These are phyloP conservation scores for Ameiurus melas DNA, from an alignment of 2,113 vertebrate genomes.

Conservation along the genomic window DNA sequence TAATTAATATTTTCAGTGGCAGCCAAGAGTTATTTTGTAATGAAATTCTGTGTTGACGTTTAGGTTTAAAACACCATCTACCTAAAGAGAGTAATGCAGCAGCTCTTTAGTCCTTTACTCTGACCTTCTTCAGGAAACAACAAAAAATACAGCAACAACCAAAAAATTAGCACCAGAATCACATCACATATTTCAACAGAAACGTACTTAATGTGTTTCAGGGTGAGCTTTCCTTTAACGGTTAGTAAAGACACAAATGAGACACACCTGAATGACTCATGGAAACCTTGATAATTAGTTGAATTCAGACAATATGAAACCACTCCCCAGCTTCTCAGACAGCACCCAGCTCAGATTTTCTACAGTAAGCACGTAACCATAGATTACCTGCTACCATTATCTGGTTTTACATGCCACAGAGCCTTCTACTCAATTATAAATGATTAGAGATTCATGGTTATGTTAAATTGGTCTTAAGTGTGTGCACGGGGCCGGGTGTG, in stretches of 20 bases:
- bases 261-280: constrained; percentile 14
- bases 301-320: neutral
- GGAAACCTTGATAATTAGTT: neutral
- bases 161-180: neutral
- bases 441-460: neutral
- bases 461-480: neutral
- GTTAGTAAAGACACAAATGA: neutral
- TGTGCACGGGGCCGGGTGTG: neutral
- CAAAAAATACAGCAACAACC: neutral
- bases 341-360: neutral
- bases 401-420: neutral
- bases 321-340: neutral
- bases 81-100: neutral
- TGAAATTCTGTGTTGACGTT: neutral
- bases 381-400: neutral
- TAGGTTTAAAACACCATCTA: neutral
- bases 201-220: neutral
- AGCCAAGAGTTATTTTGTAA: neutral
- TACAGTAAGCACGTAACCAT: neutral
- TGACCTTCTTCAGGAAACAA: neutral
- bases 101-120: neutral
- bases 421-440: neutral
- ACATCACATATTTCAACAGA: neutral
- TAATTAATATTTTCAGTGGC: neutral
- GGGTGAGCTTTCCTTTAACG: neutral